Evolutionary conservation across 2,113 vertebrate species (phyloP).

Genomic region (Rhagologus leucostigma): DNA sequence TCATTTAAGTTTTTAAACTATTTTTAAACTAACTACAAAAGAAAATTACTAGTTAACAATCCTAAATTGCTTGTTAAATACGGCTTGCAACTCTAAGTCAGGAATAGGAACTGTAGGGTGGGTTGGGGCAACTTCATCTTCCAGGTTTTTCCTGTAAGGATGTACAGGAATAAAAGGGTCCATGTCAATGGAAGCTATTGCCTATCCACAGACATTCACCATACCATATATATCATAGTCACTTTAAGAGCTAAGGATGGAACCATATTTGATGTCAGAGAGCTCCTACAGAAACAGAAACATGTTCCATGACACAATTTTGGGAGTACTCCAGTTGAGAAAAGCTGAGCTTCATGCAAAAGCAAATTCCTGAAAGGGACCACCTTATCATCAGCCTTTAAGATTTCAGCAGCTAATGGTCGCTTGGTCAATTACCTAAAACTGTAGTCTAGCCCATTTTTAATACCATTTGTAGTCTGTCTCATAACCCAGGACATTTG

Average conservation of each 20-base stretch:
- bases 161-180: background rate
- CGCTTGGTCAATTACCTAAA: background rate
- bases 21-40: slow-evolving; percentile 1
- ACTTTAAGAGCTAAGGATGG: background rate
- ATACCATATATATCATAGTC: background rate
- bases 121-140: background rate
- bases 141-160: background rate
- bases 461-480: background rate
- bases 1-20: background rate
- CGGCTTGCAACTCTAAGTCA: background rate
- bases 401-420: background rate
- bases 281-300: background rate
- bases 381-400: background rate
- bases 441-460: background rate
- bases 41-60: background rate
- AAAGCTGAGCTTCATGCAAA: background rate
- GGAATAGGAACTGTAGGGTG: background rate
- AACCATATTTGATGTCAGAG: background rate
- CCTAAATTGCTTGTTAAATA: background rate
- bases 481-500: background rate
- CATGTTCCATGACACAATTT: background rate
- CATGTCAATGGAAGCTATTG: background rate
- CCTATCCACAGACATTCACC: background rate
- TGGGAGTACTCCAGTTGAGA: background rate
- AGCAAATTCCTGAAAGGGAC: background rate